These are phyloP conservation scores for Drosophila anomalata DNA, from an alignment of 2,888 invertebrate genomes.

Conservation along the genomic window DNA sequence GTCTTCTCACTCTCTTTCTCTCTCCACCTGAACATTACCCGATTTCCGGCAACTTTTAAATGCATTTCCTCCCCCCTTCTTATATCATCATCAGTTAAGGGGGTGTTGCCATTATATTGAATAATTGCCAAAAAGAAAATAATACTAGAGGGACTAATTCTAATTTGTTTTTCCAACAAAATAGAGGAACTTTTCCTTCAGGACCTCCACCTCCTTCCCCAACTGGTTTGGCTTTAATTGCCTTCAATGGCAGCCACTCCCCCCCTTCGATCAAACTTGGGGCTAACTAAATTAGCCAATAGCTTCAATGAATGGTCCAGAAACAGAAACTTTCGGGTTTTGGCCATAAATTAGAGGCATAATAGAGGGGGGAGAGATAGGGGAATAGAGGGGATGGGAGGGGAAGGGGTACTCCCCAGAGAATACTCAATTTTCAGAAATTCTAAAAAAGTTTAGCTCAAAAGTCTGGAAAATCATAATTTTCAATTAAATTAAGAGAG, in stretches of 20 bases:
- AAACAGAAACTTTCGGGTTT: conserved; percentile 11
- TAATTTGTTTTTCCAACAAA: conserved; percentile 57
- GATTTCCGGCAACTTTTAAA: conserved; percentile 62
- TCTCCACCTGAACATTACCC: conserved; percentile 45
- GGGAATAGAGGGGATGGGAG: no score
- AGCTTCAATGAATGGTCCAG: conserved; percentile 13
- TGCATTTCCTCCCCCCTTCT: conserved; percentile 50
- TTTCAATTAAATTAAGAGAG: conserved; percentile 18
- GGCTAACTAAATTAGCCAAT: conserved; percentile 46
- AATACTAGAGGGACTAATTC: conserved; percentile 51
- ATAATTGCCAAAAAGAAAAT: conserved; percentile 76
- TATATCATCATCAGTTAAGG: conserved; percentile 20
- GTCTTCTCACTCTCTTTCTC: no score
- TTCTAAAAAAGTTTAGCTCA: not conserved
- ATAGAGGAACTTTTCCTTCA: not conserved
- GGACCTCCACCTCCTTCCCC: not conserved
- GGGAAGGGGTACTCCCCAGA: not conserved
- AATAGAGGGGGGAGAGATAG: no score
- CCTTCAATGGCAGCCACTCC: not conserved
- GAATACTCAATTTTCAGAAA: conserved; percentile 23
- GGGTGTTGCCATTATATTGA: conserved; percentile 66
- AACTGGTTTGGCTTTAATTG: conserved; percentile 1
- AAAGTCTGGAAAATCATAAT: conserved; percentile 10
- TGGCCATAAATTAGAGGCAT: conserved; percentile 18
- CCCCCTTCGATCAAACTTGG: conserved; percentile 32